Conservation (phyloP, 2,888 invertebrate species). For the Acleris cristana region DNA sequence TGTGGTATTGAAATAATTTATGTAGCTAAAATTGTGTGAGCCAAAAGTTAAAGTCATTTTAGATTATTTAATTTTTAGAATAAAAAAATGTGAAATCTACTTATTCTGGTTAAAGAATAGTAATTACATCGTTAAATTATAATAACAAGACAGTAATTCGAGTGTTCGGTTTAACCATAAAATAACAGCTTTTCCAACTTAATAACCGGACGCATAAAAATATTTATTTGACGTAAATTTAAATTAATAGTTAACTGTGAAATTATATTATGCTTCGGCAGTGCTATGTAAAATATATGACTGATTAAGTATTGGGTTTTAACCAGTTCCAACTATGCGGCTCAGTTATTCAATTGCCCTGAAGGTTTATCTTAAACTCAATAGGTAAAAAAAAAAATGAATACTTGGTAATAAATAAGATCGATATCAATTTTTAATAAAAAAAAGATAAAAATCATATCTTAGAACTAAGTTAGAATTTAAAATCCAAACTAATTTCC, state of each 20-base stretch:
- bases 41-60: no score
- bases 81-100: no score
- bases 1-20: no score
- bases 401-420: no score
- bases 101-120: no score
- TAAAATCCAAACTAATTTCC: no score
- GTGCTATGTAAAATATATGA: slow-evolving; percentile 24
- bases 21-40: no score
- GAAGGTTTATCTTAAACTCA: not conserved
- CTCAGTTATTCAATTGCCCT: slow-evolving; percentile 3
- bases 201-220: slow-evolving; percentile 25
- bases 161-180: slow-evolving; percentile 6
- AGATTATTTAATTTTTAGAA: no score
- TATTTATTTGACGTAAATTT: slow-evolving; percentile 12
- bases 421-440: no score
- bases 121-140: slow-evolving; percentile 1
- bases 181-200: slow-evolving; percentile 12
- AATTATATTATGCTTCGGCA: slow-evolving; percentile 13
- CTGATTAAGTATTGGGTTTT: slow-evolving; percentile 21
- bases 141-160: not conserved
- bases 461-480: no score
- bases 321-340: slow-evolving; percentile 15
- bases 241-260: slow-evolving; percentile 32
- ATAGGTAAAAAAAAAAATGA: no score
- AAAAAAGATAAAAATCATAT: no score